phyloP scores from a whole-genome alignment of 1,140 invertebrate species.

The Drosophila repletoides region DNA sequence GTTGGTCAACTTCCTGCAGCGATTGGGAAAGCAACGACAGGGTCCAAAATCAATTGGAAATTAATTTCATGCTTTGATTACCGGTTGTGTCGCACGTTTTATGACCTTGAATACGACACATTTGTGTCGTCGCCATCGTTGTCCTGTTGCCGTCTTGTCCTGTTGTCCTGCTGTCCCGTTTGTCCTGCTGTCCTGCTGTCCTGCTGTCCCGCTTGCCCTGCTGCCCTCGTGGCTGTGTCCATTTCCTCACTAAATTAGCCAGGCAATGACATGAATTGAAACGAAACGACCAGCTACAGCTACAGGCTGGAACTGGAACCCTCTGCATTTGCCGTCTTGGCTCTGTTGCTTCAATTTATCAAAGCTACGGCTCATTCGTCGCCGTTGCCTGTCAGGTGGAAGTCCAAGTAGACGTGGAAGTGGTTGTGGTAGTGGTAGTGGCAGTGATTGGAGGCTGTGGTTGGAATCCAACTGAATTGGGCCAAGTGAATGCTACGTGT shows the following conservation, averaged over 20 bases:
- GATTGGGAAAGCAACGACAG: constrained; percentile 54
- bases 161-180: neutral
- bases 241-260: constrained; percentile 79
- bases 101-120: constrained; percentile 79
- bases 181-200: constrained; percentile 5
- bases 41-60: constrained; percentile 80
- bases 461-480: constrained; percentile 7
- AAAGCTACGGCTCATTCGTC: constrained; percentile 73
- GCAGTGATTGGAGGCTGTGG: neutral
- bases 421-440: constrained; percentile 1
- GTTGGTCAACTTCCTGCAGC: constrained; percentile 77
- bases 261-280: constrained; percentile 78
- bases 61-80: constrained; percentile 81
- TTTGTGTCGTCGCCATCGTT: constrained; percentile 59
- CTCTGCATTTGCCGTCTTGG: constrained; percentile 32
- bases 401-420: neutral
- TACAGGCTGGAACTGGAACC: constrained; percentile 1
- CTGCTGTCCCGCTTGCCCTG: constrained; percentile 8
- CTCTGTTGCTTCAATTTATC: constrained; percentile 75
- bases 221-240: constrained; percentile 40
- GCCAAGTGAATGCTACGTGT: constrained; percentile 52
- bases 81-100: constrained; percentile 79
- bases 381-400: constrained; percentile 60
- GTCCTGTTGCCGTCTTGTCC: constrained; percentile 1
- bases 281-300: constrained; percentile 39